Evolutionary conservation across 1,140 invertebrate genomes (phyloP), one percentile per base, ranked within the genome.

Genomic region (Araneus ventricosus): DNA sequence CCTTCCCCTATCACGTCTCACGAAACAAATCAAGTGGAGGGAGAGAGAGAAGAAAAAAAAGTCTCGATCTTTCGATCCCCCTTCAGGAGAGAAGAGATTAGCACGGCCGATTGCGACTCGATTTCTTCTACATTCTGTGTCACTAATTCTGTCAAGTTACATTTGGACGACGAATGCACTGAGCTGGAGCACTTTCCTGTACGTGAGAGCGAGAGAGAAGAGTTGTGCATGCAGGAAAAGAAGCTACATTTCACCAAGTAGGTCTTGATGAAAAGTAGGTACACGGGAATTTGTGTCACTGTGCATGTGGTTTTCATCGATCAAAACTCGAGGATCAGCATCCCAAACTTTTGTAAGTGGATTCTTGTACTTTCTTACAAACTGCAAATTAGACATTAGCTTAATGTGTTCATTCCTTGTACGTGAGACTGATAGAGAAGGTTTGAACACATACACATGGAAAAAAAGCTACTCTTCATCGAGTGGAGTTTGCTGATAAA

Each of bases 141-240:
- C 91, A 93, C 91, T 93, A 93, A 93, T 93, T 93, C 91, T 93
- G 91, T 93, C 91, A 93, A 88, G 37, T 93, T 79, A 67, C 63
- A 93, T 93, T 93, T 93, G 30, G 91, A 80, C 63, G 20, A 45
- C 37, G 59, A 82, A n/a, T 57, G 27, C 80, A 84, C 82, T 57
- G 1, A 17, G 45, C 17, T 17, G 39, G 27, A 30, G 27, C 2
- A 52, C 45, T 37, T 87, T 22, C 20, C 37, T 82, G 24, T 41
- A 52, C 37, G 39, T n/a, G 80, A 14, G 41, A 52, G n/a, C 20
- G 17, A 41, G 24, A 57, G 80, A 52, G 41, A 57, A n/a, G 82
- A 41, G 20, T 34, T 5, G 30, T 34, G 30, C 17, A 63, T n/a
- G 24, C 45, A 52, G 45, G 20, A 7, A 63, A 63, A 63, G 59